A percentile compares a stretch with the other conserved stretches of the same genome.
phyloP scores from a whole-genome alignment of 2,113 vertebrate species.

The Acrocephalus kingi region DNA sequence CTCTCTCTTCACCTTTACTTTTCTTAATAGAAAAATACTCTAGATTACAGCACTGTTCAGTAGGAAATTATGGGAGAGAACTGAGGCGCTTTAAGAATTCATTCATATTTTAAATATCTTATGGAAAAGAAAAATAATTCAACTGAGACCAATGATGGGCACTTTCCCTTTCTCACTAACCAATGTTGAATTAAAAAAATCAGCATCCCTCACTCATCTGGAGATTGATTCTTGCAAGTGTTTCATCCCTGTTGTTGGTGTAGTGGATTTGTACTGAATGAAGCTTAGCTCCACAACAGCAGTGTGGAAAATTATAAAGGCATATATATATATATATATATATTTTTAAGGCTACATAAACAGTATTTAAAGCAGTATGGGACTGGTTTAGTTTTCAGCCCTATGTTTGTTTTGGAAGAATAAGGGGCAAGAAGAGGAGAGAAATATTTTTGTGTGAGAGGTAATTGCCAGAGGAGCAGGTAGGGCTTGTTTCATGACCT shows the following conservation, averaged over 20 bases:
- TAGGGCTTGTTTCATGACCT: background rate
- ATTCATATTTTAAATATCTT: background rate
- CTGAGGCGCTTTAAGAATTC: background rate
- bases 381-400: background rate
- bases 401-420: background rate
- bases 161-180: background rate
- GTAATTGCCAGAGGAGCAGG: background rate
- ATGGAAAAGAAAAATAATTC: background rate
- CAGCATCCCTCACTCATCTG: background rate
- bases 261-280: background rate
- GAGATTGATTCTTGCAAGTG: background rate
- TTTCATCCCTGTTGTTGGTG: background rate
- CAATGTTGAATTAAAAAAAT: background rate
- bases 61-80: background rate
- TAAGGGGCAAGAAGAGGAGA: background rate
- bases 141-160: background rate
- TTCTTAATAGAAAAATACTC: background rate
- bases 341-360: background rate
- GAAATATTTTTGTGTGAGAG: background rate
- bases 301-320: background rate
- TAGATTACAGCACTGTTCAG: background rate
- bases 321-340: background rate
- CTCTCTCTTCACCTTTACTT: background rate
- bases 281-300: background rate
- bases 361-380: background rate